Conservation (phyloP, 2,113 vertebrate genomes). For the Sigmodon hispidus region DNA sequence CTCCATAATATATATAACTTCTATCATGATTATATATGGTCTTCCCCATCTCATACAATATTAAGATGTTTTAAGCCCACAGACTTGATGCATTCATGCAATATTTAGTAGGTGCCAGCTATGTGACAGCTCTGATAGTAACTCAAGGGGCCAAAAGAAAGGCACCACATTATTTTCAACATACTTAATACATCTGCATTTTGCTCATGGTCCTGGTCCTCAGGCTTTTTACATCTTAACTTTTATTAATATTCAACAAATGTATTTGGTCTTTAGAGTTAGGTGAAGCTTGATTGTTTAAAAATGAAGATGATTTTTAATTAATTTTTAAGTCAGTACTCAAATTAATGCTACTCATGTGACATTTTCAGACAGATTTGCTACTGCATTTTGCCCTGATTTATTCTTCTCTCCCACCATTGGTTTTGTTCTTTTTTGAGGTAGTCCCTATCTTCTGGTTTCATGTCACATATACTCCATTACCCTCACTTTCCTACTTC, state of each 20-base stretch:
- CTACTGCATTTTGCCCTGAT: not conserved
- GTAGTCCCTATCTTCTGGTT: not conserved
- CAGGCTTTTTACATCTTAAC: not conserved
- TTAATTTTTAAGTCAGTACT: not conserved
- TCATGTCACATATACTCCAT: not conserved
- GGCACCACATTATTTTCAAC: not conserved
- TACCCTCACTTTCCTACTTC: not conserved
- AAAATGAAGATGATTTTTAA: not conserved
- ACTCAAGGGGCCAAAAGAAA: constrained; percentile 25
- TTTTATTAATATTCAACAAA: not conserved
- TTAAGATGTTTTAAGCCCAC: constrained; percentile 50
- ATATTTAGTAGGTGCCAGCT: constrained; percentile 62
- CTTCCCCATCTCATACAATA: constrained; percentile 56
- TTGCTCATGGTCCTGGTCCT: not conserved
- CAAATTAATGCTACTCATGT: not conserved
- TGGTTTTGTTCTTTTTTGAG: not conserved
- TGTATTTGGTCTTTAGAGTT: not conserved
- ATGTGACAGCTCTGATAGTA: constrained; percentile 41
- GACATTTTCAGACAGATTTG: not conserved
- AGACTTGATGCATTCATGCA: constrained; percentile 50
- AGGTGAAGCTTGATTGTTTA: not conserved
- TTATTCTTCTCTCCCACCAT: not conserved
- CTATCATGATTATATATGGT: constrained; percentile 29
- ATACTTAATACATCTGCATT: constrained; percentile 11
- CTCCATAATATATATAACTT: not conserved